These are phyloP conservation scores for Nilaparvata lugens DNA, from an alignment of 1,140 invertebrate species.

Conservation along the genomic window DNA sequence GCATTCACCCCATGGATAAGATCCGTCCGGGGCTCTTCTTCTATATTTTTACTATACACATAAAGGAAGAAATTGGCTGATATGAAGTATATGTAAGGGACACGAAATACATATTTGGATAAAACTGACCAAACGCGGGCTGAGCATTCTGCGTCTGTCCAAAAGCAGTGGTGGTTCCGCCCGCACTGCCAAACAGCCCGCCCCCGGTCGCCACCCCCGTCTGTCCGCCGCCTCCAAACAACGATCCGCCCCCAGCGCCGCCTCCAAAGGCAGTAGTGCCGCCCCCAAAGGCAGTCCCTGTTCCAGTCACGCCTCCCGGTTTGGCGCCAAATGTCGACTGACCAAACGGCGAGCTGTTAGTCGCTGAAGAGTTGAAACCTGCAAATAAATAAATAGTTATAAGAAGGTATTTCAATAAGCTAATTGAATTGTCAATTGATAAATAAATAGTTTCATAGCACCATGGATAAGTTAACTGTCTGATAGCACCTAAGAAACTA, in stretches of 20 bases:
- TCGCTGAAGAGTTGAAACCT: neutral
- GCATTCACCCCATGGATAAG: too few species aligned
- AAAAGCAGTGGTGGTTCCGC: slow-evolving; percentile 35
- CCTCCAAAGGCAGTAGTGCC: slow-evolving; percentile 44
- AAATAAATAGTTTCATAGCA: too few species aligned
- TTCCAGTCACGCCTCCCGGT: slow-evolving; percentile 26
- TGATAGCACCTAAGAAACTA: too few species aligned
- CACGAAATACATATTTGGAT: too few species aligned
- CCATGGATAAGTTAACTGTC: too few species aligned
- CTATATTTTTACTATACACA: too few species aligned
- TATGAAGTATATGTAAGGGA: too few species aligned
- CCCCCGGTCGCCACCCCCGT: slow-evolving; percentile 22
- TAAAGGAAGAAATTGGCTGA: too few species aligned
- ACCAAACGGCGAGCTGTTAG: slow-evolving; percentile 32
- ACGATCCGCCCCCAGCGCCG: slow-evolving; percentile 40
- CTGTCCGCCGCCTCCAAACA: slow-evolving; percentile 41
- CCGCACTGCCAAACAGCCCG: slow-evolving; percentile 38
- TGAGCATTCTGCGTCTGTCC: slow-evolving; percentile 28
- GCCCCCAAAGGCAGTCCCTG: slow-evolving; percentile 31
- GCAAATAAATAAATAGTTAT: too few species aligned
- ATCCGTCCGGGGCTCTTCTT: too few species aligned
- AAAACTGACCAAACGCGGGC: slow-evolving; percentile 25
- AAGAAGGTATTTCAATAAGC: too few species aligned
- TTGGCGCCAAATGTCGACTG: slow-evolving; percentile 38
- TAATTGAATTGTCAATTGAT: too few species aligned